Percentiles rank a stretch among this genome's conserved stretches.
Evolutionary conservation across 1,140 invertebrate species (phyloP).

Genomic region (Trachymyrmex septentrionalis): DNA sequence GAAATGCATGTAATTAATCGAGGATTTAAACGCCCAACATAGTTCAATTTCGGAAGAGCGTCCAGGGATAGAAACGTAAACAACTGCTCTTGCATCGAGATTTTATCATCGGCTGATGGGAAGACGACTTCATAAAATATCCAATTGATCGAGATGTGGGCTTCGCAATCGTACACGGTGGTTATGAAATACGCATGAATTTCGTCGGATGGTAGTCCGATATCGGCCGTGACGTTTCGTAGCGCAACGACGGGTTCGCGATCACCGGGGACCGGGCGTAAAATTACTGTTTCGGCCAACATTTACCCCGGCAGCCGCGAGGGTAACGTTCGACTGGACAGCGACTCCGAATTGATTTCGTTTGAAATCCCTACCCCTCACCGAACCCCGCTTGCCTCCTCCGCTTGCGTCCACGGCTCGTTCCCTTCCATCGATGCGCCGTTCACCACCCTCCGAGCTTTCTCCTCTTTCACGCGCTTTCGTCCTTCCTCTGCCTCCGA

Average conservation of each 20-base stretch:
- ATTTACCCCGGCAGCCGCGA: conserved; percentile 80
- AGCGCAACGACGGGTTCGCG: conserved; percentile 82
- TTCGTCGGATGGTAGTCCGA: conserved; percentile 65
- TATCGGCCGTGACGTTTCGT: conserved; percentile 81
- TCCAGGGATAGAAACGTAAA: conserved; percentile 16
- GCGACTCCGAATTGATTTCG: conserved; percentile 86
- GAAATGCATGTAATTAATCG: neutral
- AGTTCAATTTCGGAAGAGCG: conserved; percentile 33
- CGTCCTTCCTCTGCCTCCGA: conserved; percentile 47
- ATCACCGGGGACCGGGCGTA: conserved; percentile 76
- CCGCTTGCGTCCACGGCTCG: conserved; percentile 62
- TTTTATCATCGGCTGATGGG: conserved; percentile 39
- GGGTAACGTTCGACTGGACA: conserved; percentile 84
- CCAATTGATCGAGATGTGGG: conserved; percentile 34
- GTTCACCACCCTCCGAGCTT: conserved; percentile 53
- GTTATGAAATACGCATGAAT: conserved; percentile 71
- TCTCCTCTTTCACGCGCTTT: conserved; percentile 69
- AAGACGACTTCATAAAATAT: conserved; percentile 54
- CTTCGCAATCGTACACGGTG: conserved; percentile 17
- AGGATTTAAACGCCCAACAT: neutral
- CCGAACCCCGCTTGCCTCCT: conserved; percentile 72
- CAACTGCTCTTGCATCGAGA: neutral
- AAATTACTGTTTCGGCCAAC: conserved; percentile 86
- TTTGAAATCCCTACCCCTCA: conserved; percentile 83
- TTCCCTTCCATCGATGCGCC: conserved; percentile 60